Evolutionary conservation across 2,888 invertebrate genomes (phyloP), one percentile per base, ranked within the genome.

Genomic region (Alloplasta piceator): DNA sequence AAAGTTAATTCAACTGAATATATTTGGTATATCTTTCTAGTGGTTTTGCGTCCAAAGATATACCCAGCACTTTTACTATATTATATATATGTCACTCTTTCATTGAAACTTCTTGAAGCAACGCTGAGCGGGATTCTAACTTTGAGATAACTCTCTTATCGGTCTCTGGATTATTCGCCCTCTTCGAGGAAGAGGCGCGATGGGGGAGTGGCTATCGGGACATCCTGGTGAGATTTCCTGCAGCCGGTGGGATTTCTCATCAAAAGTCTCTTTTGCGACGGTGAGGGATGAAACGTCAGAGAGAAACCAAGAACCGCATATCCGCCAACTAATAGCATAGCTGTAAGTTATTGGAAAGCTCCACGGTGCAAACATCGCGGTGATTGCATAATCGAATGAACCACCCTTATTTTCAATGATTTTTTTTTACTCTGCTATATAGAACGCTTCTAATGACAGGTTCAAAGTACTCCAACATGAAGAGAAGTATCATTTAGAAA

Each of bases 101-200:
- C 14, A 10, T 55, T 6, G 12, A 41, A 36, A 12, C 55, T 14
- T 26, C 26, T 26, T 3, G 26, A 26, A 26, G 26, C 85, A 85
- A 86, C 84, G 84, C 85, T 83, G 82, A 88, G 85, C 84, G 85
- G 83, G 84, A 85, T 84, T 63, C 82, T 78, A 84, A 80, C 71
- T 82, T 75, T 16, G 72, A 78, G 86, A 89, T 88, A 89, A 89
- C 85, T 87, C 85, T 86, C 84, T 90, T 89, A 90, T 87, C 87
- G 80, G 66, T 43, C 75, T 73, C 63, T 79, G 43, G 84, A 85
- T 87, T 88, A 87, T 86, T 85, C 84, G 80, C 82, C 85, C 83
- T 86, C 84, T 83, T 84, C 82, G 82, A 82, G 78, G 82, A 76
- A 75, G 82, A 70, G 71, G 74, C 76, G 71, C 76, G 26, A 26